A percentile compares a stretch with the other conserved stretches of the same genome.
Evolutionary conservation across 2,113 vertebrate genomes (phyloP).

Genomic region (Procavia capensis): DNA sequence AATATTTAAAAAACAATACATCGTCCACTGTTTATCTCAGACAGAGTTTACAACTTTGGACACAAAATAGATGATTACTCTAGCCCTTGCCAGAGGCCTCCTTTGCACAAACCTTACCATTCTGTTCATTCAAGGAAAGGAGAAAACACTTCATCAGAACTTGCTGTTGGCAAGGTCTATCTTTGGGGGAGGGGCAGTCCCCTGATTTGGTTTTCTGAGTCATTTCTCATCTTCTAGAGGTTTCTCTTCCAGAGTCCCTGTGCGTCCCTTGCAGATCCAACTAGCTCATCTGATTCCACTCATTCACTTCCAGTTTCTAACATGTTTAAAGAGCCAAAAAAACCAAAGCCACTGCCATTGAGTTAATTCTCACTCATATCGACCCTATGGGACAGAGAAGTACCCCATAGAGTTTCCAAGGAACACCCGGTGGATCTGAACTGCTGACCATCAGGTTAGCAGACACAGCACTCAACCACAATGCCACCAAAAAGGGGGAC

Average conservation of each 20-base stretch:
- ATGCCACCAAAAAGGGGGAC: background rate
- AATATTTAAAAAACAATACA: slow-evolving; percentile 44
- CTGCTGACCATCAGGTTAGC: too few species aligned
- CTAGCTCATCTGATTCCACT: background rate
- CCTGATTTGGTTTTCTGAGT: background rate
- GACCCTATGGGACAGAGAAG: too few species aligned
- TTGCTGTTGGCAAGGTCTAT: background rate
- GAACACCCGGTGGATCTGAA: too few species aligned
- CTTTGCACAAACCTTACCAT: background rate
- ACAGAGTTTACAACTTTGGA: slow-evolving; percentile 9
- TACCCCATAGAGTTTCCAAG: too few species aligned
- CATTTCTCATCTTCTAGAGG: background rate
- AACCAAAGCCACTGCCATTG: too few species aligned
- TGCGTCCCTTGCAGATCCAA: background rate
- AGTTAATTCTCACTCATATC: too few species aligned
- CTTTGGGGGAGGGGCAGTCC: too few species aligned
- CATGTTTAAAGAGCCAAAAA: background rate
- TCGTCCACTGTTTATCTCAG: background rate
- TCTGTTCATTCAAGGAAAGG: background rate
- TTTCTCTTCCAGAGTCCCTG: background rate
- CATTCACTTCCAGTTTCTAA: slow-evolving; percentile 14
- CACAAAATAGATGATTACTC: background rate
- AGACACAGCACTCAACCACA: too few species aligned
- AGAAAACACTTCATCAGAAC: background rate
- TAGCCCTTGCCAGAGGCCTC: background rate